These are phyloP conservation scores for Hydrocynus forskahlii DNA, from an alignment of 2,797 vertebrate species.

Conservation along the genomic window DNA sequence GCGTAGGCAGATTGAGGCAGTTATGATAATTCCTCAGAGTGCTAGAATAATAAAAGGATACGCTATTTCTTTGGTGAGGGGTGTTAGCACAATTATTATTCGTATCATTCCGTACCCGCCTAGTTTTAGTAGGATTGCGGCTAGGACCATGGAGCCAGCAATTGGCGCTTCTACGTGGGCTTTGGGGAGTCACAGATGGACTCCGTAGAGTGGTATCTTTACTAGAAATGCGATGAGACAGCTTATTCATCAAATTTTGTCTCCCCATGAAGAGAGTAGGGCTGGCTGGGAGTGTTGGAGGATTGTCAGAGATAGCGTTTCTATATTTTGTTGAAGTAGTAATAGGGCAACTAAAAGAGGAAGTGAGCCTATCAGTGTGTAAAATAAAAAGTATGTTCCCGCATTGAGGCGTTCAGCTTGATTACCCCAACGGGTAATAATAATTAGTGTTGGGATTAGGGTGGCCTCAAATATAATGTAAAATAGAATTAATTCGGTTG, in stretches of 20 bases:
- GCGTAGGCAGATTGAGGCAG: background rate
- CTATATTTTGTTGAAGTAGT: fast-evolving
- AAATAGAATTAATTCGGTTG: slow-evolving; percentile 52
- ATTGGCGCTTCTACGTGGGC: slow-evolving; percentile 60
- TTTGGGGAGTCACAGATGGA: slow-evolving; percentile 60
- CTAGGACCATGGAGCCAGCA: slow-evolving; percentile 48
- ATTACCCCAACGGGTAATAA: slow-evolving; percentile 60
- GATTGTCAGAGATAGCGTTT: fast-evolving
- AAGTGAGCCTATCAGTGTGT: background rate
- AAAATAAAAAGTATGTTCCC: slow-evolving; percentile 54
- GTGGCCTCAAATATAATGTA: slow-evolving; percentile 66
- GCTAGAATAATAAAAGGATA: slow-evolving; percentile 60
- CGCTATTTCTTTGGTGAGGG: slow-evolving; percentile 33
- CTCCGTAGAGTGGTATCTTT: slow-evolving; percentile 61
- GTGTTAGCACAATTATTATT: background rate
- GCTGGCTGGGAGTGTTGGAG: fast-evolving
- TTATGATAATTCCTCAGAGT: slow-evolving; percentile 60
- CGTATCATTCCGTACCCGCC: slow-evolving; percentile 61
- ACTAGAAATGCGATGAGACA: slow-evolving; percentile 55
- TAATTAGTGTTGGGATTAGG: slow-evolving; percentile 17
- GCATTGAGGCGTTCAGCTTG: slow-evolving; percentile 56
- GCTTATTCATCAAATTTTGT: slow-evolving; percentile 25
- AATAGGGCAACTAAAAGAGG: slow-evolving; percentile 28
- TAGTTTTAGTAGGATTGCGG: slow-evolving; percentile 46
- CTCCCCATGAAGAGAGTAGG: fast-evolving